Evolutionary conservation across 2,888 invertebrate species (phyloP), one percentile per base, ranked within the genome.

Genomic region (Dorcus hopei): DNA sequence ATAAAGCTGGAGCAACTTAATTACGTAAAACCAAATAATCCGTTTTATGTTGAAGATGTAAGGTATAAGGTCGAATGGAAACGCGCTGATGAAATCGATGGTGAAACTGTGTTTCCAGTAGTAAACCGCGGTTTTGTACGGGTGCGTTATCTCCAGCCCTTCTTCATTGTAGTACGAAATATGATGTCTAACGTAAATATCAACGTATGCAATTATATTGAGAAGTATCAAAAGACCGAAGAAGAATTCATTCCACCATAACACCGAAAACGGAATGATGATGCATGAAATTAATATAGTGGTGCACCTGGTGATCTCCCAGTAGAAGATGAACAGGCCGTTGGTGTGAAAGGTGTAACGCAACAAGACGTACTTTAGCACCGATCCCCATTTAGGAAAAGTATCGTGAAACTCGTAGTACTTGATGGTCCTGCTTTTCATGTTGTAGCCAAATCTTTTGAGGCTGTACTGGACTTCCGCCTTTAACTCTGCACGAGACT

Each of bases 111-210:
- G 65, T 14, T 52, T 64, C 62, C 67, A 67, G 52, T 70, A 71
- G 58, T 70, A 45, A 9, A 48, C 41, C 1, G 66, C 62, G 1
- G 69, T 70, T 11, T 61, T 57, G 26, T 64, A 59, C 3, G 72
- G 71, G 57, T 72, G 71, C 11, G 62, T 62, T 2, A 72, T 61
- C 51, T 71, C 65, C 8, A 71, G 39, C 3, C 65, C 63, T 3
- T 61, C 41, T 23, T 62, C 38, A 45, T 70, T 65, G 54, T 64
- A 72, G 39, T 66, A 70, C 23, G 65, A 60, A 9, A 70, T 51
- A 50, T 71, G 67, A 52, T 68, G 67, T 11, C 67, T 58, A 3
- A 71, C 26, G 56, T 66, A 70, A 23, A 71, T 66, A 48, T 69
- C 69, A 0, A 61, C 14, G 19, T 63, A 54, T n/a, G 61, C 65